Evolutionary conservation across 2,113 vertebrate genomes (phyloP).

Genomic region (Malurus melanocephalus): DNA sequence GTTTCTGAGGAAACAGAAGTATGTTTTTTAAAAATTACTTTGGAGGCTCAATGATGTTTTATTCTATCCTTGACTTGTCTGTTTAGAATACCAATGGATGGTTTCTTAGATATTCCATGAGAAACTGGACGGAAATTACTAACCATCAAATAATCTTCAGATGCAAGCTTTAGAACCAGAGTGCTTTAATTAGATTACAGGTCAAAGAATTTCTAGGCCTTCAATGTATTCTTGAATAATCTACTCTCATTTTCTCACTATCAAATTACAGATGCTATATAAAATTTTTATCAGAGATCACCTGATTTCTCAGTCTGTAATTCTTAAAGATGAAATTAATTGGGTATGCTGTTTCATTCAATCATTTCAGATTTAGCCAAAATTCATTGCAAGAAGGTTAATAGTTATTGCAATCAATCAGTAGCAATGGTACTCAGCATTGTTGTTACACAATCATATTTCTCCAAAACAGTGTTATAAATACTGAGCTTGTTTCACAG

Average conservation of each 20-base stretch:
- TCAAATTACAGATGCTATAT: not conserved
- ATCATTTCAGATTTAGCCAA: not conserved
- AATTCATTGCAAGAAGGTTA: not conserved
- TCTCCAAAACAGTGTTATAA: not conserved
- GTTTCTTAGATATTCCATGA: not conserved
- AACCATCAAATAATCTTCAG: not conserved
- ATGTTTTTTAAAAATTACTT: not conserved
- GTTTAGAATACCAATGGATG: not conserved
- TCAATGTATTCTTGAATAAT: constrained; percentile 10
- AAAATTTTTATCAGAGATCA: constrained; percentile 22
- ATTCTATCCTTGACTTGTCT: not conserved
- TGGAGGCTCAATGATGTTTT: not conserved
- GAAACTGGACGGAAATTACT: not conserved
- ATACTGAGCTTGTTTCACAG: not conserved
- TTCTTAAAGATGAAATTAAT: not conserved
- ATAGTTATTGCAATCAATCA: not conserved
- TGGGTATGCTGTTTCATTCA: not conserved
- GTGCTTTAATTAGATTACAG: not conserved
- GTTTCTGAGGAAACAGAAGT: not conserved
- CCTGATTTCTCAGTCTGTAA: not conserved
- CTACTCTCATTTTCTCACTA: constrained; percentile 9
- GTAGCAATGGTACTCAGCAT: not conserved
- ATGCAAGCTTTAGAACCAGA: not conserved
- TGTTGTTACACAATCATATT: not conserved
- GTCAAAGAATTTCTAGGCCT: constrained; percentile 3